phyloP scores from a whole-genome alignment of 2,888 invertebrate species.

The Fabriciana adippe region DNA sequence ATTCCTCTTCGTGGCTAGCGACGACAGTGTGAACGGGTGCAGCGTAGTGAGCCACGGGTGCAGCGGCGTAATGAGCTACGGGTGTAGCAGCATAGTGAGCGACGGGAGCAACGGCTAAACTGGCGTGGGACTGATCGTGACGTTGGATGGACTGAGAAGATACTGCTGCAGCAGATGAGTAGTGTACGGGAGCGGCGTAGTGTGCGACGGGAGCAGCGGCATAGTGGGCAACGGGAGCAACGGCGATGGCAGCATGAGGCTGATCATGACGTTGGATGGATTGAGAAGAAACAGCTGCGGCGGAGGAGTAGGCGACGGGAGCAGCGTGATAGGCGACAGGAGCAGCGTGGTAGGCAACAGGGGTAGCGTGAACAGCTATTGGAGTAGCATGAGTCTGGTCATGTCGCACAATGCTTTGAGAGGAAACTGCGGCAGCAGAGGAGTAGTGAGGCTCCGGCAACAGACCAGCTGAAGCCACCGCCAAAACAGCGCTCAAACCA shows the following conservation, averaged over 20 bases:
- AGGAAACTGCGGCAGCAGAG: constrained; percentile 45
- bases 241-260: constrained; percentile 50
- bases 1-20: constrained; percentile 53
- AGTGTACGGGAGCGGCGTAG: constrained; percentile 51
- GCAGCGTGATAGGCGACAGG: constrained; percentile 49
- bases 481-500: constrained; percentile 50
- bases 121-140: constrained; percentile 59
- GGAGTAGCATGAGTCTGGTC: constrained; percentile 24
- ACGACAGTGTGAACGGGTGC: constrained; percentile 62
- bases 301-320: constrained; percentile 58
- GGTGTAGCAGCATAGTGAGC: constrained; percentile 47
- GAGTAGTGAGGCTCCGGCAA: constrained; percentile 49
- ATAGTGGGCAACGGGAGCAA: constrained; percentile 10
- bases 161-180: constrained; percentile 57
- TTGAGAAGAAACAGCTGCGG: constrained; percentile 62
- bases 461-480: constrained; percentile 49
- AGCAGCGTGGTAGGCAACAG: constrained; percentile 49
- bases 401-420: constrained; percentile 45
- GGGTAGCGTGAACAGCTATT: constrained; percentile 44
- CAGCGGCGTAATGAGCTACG: constrained; percentile 37
- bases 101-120: constrained; percentile 48
- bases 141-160: constrained; percentile 67
- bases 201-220: constrained; percentile 7
- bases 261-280: constrained; percentile 66
- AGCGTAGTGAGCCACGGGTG: constrained; percentile 49